Conservation (phyloP, 2,113 vertebrate genomes). For the Dolichotis patagonum region DNA sequence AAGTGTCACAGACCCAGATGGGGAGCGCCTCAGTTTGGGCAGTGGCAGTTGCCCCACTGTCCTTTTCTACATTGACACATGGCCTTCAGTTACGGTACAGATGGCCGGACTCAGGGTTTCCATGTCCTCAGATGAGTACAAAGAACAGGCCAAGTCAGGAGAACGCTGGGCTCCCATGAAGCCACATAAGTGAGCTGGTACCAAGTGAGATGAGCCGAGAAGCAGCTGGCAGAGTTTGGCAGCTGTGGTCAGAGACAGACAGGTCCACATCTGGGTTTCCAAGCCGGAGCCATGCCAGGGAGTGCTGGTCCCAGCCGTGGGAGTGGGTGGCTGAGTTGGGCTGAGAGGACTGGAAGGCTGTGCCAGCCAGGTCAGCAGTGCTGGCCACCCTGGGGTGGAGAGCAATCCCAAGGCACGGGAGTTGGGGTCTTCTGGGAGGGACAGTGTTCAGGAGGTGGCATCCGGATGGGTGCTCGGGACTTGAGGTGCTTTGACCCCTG, state of each 20-base stretch:
- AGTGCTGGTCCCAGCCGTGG: not conserved
- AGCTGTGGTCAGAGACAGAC: not conserved
- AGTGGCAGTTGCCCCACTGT: accelerated
- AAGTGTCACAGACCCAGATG: not conserved
- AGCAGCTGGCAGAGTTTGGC: not conserved
- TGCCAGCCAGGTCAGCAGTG: not conserved
- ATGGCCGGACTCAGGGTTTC: not conserved
- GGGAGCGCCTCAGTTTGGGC: not conserved
- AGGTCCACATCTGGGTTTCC: too few species aligned
- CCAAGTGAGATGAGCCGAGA: not conserved
- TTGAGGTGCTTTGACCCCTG: not conserved
- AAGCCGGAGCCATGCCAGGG: too few species aligned
- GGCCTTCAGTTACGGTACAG: too few species aligned
- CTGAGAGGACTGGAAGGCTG: not conserved
- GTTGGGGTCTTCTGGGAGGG: not conserved
- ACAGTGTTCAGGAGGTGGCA: not conserved
- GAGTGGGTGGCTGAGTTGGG: not conserved
- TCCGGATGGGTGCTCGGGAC: not conserved
- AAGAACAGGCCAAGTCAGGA: not conserved
- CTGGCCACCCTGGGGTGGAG: too few species aligned
- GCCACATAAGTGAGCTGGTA: too few species aligned
- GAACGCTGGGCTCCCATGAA: not conserved
- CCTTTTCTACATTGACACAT: not conserved
- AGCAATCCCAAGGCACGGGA: not conserved
- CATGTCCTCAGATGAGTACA: not conserved